These are phyloP conservation scores for Oreocharis arfaki DNA, from an alignment of 2,113 vertebrate species.

Conservation along the genomic window DNA sequence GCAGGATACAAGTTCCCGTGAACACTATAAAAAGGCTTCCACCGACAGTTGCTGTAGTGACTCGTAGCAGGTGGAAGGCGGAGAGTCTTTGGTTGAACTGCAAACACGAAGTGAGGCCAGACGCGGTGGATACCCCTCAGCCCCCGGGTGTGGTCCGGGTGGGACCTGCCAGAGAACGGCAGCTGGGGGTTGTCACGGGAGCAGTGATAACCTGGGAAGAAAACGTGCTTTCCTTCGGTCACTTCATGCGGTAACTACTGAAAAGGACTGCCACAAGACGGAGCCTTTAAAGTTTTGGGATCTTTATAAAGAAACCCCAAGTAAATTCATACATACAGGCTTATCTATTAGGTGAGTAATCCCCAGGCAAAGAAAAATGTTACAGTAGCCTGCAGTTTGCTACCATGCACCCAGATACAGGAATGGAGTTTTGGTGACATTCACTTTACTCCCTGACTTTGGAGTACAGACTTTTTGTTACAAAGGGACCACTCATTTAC, in stretches of 20 bases:
- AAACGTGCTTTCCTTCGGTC: not conserved
- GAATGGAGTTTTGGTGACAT: not conserved
- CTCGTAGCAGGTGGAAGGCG: rapidly evolving
- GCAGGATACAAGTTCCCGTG: not conserved
- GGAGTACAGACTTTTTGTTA: not conserved
- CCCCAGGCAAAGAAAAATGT: not conserved
- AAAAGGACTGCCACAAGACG: not conserved
- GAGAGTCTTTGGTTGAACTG: not conserved
- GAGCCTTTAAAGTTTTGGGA: not conserved
- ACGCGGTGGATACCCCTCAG: no score
- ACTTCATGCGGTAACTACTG: not conserved
- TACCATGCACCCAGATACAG: not conserved
- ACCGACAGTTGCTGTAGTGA: rapidly evolving
- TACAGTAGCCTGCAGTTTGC: not conserved
- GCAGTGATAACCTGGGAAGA: not conserved
- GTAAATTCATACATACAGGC: not conserved
- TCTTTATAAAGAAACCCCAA: not conserved
- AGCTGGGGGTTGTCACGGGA: not conserved
- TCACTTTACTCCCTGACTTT: not conserved
- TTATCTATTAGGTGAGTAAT: not conserved
- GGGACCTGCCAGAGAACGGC: not conserved
- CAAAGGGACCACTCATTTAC: not conserved
- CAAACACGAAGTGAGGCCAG: not conserved
- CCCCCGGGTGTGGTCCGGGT: not conserved
- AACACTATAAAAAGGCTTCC: not conserved